Conservation (phyloP, 2,888 invertebrate species). For the Perizoma affinitatum region DNA sequence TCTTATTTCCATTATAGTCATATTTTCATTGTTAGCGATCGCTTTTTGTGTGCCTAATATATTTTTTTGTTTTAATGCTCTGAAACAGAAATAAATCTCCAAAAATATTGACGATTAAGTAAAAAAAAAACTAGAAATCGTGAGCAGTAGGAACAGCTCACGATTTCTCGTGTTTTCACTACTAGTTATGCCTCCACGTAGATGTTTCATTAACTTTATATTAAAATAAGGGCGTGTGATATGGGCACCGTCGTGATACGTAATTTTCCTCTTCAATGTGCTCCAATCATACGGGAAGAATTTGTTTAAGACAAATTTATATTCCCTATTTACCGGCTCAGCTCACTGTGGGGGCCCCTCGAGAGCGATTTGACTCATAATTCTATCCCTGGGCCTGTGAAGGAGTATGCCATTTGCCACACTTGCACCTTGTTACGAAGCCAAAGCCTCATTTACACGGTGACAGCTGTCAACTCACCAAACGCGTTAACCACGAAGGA, state of each 20-base stretch:
- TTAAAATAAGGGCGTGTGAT: constrained; percentile 44
- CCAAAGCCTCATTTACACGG: constrained; percentile 39
- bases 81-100: no score
- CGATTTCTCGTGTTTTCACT: no score
- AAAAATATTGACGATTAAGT: no score
- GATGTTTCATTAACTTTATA: constrained; percentile 41
- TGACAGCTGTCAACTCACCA: constrained; percentile 40
- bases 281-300: constrained; percentile 57
- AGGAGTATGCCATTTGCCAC: constrained; percentile 39
- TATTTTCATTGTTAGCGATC: no score
- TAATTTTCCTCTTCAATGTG: constrained; percentile 58
- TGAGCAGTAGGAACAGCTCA: no score
- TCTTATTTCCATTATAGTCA: no score
- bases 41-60: no score
- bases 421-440: constrained; percentile 41
- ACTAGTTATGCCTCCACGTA: constrained; percentile 1
- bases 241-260: constrained; percentile 41
- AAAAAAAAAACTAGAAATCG: no score
- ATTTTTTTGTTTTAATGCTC: no score
- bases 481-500: constrained; percentile 30
- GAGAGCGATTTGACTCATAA: constrained; percentile 57
- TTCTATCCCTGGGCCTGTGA: constrained; percentile 48
- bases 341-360: constrained; percentile 49
- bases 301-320: constrained; percentile 67
- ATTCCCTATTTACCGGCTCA: constrained; percentile 65